Base-by-base conservation (phyloP, 53 echinoderm and acorn worm species). In the Hippasteria phrygiana region DNA sequence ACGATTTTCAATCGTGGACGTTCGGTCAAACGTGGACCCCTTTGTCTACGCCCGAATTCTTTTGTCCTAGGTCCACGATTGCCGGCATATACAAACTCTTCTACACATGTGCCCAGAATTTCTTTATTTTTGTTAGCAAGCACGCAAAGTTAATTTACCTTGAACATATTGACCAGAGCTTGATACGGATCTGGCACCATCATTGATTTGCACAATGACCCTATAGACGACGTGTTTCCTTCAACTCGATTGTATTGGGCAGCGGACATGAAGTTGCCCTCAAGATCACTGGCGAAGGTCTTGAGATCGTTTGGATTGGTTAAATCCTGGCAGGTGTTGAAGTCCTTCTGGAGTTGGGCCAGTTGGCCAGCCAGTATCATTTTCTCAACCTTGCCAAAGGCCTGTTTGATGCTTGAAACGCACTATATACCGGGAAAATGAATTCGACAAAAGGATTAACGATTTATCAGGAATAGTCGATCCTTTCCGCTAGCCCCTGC, bases 231-330 rank as follows among this genome's bases (percentile, higher is more conserved):
- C 6, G 62, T 28, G 3, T 77, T 79, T 9, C 84, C 89, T 62
- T 73, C 33, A 12, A 78, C 75, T 2, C 39, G 31, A 47, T 93
- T 93, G 74, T 93, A 93, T 75, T 93, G 93, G 0, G 80, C 93
- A 86, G 87, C 14, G 1, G 90, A 74, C 81, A 73, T 71, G 18
- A 93, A 80, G 0, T 18, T 26, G 31, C 64, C 82, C 22, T 77
- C 77, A 26, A 93, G 75, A 38, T 78, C 73, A 7, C 37, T 71
- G 29, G 88, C 4, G 63, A 93, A 93, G 17, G 82, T 50, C 47
- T 90, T 74, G 35, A 62, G 9, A 26, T 93, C 93, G 40, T 90
- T 51, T 4, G 76, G 34, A 2, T 18, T 11, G 9, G 43, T 63
- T 0, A 90, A 26, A 18, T 62, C 48, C 14, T 42, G 36, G 47